phyloP scores from a whole-genome alignment of 2,888 invertebrate species.

The Dugesia japonica region DNA sequence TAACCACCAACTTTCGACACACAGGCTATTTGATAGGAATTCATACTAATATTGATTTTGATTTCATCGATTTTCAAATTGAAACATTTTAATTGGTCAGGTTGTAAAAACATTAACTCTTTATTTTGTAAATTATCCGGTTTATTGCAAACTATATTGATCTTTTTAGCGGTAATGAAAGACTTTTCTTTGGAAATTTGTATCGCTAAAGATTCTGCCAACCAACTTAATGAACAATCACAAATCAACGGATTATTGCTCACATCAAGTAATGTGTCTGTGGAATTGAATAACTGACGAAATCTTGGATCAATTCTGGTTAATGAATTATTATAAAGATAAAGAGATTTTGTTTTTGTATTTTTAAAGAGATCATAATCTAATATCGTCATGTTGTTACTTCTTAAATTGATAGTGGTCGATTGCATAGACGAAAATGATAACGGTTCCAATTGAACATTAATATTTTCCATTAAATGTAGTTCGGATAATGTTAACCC shows the following conservation, averaged over 20 bases:
- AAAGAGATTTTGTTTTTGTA: not conserved
- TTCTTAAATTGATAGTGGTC: not conserved
- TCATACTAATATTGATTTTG: not conserved
- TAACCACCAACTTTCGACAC: not conserved
- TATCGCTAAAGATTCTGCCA: not conserved
- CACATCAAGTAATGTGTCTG: not conserved
- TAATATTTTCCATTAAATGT: not conserved
- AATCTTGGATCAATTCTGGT: not conserved
- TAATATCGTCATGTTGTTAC: not conserved
- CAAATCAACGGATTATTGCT: constrained; percentile 4
- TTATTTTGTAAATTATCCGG: not conserved
- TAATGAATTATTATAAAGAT: not conserved
- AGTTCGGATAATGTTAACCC: not conserved
- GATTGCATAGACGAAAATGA: not conserved
- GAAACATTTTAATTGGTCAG: not conserved
- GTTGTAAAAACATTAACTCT: not conserved
- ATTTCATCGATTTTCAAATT: not conserved
- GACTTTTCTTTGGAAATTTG: not conserved
- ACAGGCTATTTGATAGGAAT: not conserved
- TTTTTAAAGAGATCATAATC: constrained; percentile 11
- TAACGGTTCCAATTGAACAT: not conserved
- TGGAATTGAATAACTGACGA: not conserved
- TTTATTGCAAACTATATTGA: not conserved
- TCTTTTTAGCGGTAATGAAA: not conserved
- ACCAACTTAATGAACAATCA: constrained; percentile 12